A percentile compares a stretch with the other conserved stretches of the same genome.
These are phyloP conservation scores for Epiblema foenella DNA, from an alignment of 2,888 invertebrate species.

Conservation along the genomic window DNA sequence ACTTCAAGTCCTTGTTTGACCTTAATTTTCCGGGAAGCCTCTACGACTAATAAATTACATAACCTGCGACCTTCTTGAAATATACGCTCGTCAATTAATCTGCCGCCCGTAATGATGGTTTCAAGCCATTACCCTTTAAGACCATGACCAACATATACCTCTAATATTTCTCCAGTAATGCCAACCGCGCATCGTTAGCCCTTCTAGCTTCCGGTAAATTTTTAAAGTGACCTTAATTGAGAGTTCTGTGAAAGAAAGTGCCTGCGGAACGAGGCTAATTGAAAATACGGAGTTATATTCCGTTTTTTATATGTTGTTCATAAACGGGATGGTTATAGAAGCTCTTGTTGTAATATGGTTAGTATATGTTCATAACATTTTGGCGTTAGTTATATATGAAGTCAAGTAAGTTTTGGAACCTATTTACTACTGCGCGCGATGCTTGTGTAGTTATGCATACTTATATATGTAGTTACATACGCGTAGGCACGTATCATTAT, in stretches of 20 bases:
- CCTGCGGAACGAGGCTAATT: conserved; percentile 34
- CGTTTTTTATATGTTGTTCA: conserved; percentile 4
- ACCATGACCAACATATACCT: conserved; percentile 22
- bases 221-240: conserved; percentile 45
- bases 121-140: conserved; percentile 34
- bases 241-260: conserved; percentile 43
- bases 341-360: conserved; percentile 10
- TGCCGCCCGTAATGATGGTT: conserved; percentile 32
- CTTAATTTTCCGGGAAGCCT: neutral
- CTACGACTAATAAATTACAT: neutral
- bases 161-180: conserved; percentile 28
- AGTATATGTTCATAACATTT: conserved; percentile 9
- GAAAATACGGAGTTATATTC: conserved; percentile 19
- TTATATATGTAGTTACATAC: too few relatives aligned
- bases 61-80: conserved; percentile 15
- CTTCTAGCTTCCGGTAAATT: conserved; percentile 37
- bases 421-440: too few relatives aligned
- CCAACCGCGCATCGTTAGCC: conserved; percentile 32
- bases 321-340: conserved; percentile 5
- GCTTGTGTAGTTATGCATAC: too few relatives aligned
- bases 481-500: too few relatives aligned
- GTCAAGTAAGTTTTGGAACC: neutral
- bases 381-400: neutral
- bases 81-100: conserved; percentile 30
- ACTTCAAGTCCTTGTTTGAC: neutral